Evolutionary conservation across 2,113 vertebrate genomes (phyloP).

Genomic region (Petroica traversi): DNA sequence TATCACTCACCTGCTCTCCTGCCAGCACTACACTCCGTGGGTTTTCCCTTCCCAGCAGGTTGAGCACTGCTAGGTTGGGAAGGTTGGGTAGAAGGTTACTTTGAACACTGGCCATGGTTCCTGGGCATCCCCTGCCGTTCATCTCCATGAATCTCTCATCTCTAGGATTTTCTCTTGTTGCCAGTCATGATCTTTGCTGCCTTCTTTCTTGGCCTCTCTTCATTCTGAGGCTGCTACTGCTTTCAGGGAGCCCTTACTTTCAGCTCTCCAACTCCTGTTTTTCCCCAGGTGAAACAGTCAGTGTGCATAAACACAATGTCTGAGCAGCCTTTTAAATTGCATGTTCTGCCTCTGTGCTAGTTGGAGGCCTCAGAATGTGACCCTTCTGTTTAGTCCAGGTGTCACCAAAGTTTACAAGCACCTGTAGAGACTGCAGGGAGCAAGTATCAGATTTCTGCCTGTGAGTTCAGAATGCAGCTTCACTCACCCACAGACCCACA

Average conservation of each 20-base stretch:
- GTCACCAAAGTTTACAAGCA: neutral
- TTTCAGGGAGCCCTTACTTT: neutral
- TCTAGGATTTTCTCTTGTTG: neutral
- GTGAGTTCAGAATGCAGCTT: neutral
- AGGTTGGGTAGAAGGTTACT: neutral
- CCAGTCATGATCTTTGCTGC: neutral
- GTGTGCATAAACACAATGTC: neutral
- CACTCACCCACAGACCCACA: neutral
- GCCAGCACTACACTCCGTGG: accelerated
- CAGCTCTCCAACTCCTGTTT: neutral
- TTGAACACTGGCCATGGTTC: neutral
- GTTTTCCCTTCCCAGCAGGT: neutral
- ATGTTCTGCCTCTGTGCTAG: neutral
- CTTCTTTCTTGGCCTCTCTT: neutral
- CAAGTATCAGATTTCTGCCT: neutral
- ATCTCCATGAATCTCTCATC: neutral
- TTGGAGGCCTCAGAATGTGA: neutral
- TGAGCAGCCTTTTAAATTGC: neutral
- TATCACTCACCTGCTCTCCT: neutral
- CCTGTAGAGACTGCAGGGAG: neutral
- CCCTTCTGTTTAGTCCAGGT: neutral
- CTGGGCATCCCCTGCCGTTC: neutral
- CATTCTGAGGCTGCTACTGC: neutral
- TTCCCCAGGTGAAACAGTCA: neutral
- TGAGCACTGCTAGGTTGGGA: neutral